Base-by-base conservation (phyloP, 2,113 vertebrate species). In the Genyomyrus donnyi region DNA sequence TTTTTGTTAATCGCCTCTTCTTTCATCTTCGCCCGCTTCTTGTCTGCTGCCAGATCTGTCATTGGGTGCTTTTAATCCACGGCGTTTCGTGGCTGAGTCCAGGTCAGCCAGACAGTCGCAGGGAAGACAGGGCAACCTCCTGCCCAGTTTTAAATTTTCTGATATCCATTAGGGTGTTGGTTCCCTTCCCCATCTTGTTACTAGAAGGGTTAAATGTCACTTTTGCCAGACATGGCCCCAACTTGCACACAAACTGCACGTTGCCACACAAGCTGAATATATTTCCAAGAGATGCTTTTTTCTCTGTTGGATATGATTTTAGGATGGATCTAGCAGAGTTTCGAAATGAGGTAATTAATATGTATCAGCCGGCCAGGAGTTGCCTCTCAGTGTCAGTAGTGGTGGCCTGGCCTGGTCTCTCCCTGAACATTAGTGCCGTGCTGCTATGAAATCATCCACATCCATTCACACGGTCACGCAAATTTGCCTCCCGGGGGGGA, bases 21-120 rank as follows among this genome's bases (percentile, higher is more conserved):
- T 90, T 90, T 90, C 85, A 90, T 90, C 84, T 87, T 88, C 45
- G 4, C 5, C 84, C 15, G 42, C 46, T 31, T 45, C 35, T 70
- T 27, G 7, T 24, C 13, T 87, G 48, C 11, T 89, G 9, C 70
- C 15, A 74, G 85, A 15, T 70, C 84, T 90, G 46, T 3, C 19
- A 27, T 49, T 42, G 13, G 50, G 52, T 56, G 58, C 62, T 42
- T 35, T 50, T 24, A 31, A 8, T 27, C 49, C n/a, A 39, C 21
- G 50, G 46, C 3, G 27, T 42, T 48, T n/a, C 66, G 7, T 31
- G 45, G 49, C 27, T 58, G 5, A 46, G 46, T 39, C 77, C n/a
- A 35, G 84, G 84, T 87, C 89, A 49, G 45, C n/a, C 24, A 87
- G 53, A 31, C 48, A 53, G 27, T 45, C 19, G 1, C 31, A n/a